phyloP scores from a whole-genome alignment of 2,797 vertebrate genomes.

The Tarsius wallacei region DNA sequence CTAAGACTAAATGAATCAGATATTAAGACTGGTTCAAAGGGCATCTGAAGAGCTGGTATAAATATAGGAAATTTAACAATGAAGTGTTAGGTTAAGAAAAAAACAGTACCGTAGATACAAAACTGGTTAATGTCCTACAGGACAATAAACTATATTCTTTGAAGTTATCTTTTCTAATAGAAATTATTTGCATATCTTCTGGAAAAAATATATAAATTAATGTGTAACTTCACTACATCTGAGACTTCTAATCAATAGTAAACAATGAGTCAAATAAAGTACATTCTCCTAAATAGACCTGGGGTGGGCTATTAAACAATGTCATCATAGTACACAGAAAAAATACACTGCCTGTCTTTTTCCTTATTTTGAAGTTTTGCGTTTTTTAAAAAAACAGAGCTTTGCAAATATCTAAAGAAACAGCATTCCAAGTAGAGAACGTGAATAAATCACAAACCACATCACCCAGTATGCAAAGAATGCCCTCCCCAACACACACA shows the following conservation, averaged over 20 bases:
- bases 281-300: not conserved
- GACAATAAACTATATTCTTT: not conserved
- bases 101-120: not conserved
- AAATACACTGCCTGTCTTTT: not conserved
- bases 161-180: not conserved
- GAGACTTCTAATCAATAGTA: not conserved
- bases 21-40: not conserved
- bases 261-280: not conserved
- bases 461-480: not conserved
- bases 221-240: not conserved
- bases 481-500: not conserved
- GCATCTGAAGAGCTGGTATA: not conserved
- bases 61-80: not conserved
- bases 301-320: not conserved
- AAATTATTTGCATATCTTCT: not conserved
- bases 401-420: not conserved
- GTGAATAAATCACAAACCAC: not conserved
- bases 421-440: not conserved
- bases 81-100: constrained; percentile 35
- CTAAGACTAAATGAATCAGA: constrained; percentile 23
- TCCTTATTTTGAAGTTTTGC: not conserved
- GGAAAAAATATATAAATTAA: not conserved
- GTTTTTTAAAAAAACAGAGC: not conserved
- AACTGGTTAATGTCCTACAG: not conserved
- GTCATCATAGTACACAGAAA: not conserved